These are phyloP conservation scores for Pollenia angustigena DNA, from an alignment of 2,888 invertebrate species.

Conservation along the genomic window DNA sequence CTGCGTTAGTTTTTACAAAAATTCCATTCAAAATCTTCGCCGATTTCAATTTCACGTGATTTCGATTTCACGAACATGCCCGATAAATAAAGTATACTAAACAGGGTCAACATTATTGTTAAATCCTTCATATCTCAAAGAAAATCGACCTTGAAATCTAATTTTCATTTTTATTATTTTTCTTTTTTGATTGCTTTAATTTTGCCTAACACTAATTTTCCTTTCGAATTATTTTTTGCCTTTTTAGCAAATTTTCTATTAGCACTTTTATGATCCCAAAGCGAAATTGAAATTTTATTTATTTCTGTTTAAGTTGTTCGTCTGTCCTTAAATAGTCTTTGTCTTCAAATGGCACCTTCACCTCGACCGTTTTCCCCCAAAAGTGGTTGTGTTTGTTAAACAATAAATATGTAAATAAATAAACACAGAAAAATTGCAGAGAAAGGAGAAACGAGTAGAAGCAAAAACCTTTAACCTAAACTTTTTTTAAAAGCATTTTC, in stretches of 20 bases:
- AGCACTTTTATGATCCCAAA: slow-evolving; percentile 28
- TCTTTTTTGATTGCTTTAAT: too few species aligned
- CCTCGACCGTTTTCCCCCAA: background rate
- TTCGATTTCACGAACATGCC: too few species aligned
- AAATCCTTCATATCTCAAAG: too few species aligned
- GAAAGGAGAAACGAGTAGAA: background rate
- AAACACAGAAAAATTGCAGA: background rate
- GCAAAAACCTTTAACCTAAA: slow-evolving; percentile 21
- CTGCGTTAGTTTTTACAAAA: too few species aligned
- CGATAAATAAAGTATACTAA: too few species aligned
- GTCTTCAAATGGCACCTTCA: background rate
- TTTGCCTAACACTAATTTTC: background rate
- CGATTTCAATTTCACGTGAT: too few species aligned
- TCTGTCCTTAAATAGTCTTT: background rate
- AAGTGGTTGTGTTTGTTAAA: slow-evolving; percentile 8
- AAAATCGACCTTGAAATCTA: too few species aligned
- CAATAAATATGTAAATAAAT: background rate
- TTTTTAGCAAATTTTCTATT: slow-evolving; percentile 3
- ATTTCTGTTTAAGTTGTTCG: background rate
- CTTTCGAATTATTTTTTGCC: background rate
- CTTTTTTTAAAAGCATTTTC: background rate
- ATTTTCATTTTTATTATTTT: too few species aligned
- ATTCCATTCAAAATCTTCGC: too few species aligned
- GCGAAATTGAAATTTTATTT: slow-evolving; percentile 28
- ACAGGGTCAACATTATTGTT: too few species aligned